Base-by-base conservation (phyloP, 2,113 vertebrate genomes). In the Sebastes fasciatus region DNA sequence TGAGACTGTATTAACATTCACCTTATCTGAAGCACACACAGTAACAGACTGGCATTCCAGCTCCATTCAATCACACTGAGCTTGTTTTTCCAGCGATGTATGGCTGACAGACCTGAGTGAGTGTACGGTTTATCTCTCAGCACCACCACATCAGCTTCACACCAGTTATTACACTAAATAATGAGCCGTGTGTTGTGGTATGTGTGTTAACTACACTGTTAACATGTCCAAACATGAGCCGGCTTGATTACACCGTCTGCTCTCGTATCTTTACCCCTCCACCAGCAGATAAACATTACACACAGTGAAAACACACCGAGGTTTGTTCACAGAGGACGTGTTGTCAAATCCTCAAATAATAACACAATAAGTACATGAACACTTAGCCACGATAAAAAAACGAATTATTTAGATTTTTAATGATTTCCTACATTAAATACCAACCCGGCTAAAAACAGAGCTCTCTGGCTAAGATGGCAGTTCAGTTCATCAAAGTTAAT, bases 11-110 rank as follows among this genome's bases (percentile, higher is more conserved):
- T 78, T 77, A 78, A 55, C 8, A 34, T 19, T 9, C 40, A 58
- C 42, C 85, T 88, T 88, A 92, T 90, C 88, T 55, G 65, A 42
- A 51, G 34, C 52, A 9, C 34, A 26, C 65, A 62, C 82, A 9
- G 66, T 23, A 9, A 3, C n/a, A 61, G 26, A 48, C 42, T 23
- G 51, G 34, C 75, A 83, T 81, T 85, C 69, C 84, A 23, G 87
- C 68, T 77, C 60, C 74, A 48, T 86, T 70, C 73, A 76, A 78
- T 86, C 85, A 82, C 61, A 4, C 0, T 8, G 10, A 9, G 69
- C 19, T 34, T 82, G 57, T 72, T 85, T 83, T 77, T 80, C 64
- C 70, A 75, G 57, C 69, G 21, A 52, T 1, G 17, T 34, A n/a
- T 4, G 46, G 8, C 57, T 79, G 48, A 60, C 64, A 69, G 85